These are phyloP conservation scores for Beroe ovata DNA, from an alignment of 37 sponge, comb jelly and placozoan genomes.

Conservation along the genomic window DNA sequence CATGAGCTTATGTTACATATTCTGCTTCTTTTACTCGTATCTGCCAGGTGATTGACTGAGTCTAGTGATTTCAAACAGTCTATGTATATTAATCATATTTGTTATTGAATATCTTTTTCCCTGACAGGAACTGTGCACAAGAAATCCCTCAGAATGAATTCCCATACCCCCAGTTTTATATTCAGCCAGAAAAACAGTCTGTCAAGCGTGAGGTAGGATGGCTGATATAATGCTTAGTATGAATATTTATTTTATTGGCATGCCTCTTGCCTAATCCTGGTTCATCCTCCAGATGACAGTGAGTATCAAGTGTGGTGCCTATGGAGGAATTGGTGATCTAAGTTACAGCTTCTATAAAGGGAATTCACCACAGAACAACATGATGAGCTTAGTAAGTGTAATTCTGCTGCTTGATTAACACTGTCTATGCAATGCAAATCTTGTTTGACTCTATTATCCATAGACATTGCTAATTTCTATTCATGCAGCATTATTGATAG, in stretches of 20 bases:
- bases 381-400: constrained; percentile 34
- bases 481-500: no score
- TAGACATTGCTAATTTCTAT: no score
- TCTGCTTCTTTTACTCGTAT: background rate
- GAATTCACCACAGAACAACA: constrained; percentile 20
- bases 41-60: background rate
- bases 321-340: constrained; percentile 29
- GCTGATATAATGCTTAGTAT: no score
- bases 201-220: constrained; percentile 43
- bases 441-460: no score
- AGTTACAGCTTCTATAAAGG: constrained; percentile 53
- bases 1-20: constrained; percentile 57
- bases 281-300: constrained; percentile 7
- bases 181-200: constrained; percentile 49
- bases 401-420: background rate
- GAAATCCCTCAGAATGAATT: background rate
- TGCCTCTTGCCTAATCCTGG: background rate
- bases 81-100: background rate
- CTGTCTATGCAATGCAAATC: no score
- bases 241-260: background rate
- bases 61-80: no score
- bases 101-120: background rate
- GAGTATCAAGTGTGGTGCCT: constrained; percentile 22
- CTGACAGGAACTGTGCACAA: background rate
- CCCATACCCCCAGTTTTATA: constrained; percentile 57